Evolutionary conservation across 2,888 invertebrate genomes (phyloP), one percentile per base, ranked within the genome.

Genomic region (Zeuzera pyrina): DNA sequence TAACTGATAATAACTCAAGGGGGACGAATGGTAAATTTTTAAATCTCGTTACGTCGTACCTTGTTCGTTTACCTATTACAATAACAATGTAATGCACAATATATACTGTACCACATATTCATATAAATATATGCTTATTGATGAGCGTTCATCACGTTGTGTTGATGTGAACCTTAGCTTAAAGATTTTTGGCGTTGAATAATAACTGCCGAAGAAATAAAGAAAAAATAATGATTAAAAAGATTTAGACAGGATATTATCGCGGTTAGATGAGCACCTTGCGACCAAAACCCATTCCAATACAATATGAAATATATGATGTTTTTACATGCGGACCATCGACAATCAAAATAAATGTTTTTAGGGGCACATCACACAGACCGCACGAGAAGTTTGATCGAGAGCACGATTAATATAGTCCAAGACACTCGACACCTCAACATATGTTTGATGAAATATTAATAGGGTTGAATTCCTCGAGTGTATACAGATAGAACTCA

Each of bases 371-470:
- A n/a, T n/a, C n/a, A n/a, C n/a, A 35, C 38, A 37, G 38, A 32
- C 39, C 45, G 45, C 10, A 11, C 22, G 22, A 11, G 25, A 29
- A 23, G 33, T 19, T 33, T 8, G 30, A 37, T 36, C 33, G 33
- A 36, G 35, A 36, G 34, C 33, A 38, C 39, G 35, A 36, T 41
- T 39, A 36, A 36, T 35, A 41, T 2, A 22, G n/a, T 10, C 22
- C 10, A 11, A n/a, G 22, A 22, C 2, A 22, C 11, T 45, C 48
- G 48, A 44, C 49, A 45, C 44, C 52, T 10, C 49, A 51, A 54
- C 62, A 64, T 66, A 60, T 63, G 68, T 67, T 64, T 64, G 70
- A 73, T 70, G 68, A 61, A 65, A 72, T 73, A 76, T 76, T 72
- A 72, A 72, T 72, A 62, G 68, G 62, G 57, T 58, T 50, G 57